These are phyloP conservation scores for Drosophila lini DNA, from an alignment of 1,140 invertebrate genomes.

Conservation along the genomic window DNA sequence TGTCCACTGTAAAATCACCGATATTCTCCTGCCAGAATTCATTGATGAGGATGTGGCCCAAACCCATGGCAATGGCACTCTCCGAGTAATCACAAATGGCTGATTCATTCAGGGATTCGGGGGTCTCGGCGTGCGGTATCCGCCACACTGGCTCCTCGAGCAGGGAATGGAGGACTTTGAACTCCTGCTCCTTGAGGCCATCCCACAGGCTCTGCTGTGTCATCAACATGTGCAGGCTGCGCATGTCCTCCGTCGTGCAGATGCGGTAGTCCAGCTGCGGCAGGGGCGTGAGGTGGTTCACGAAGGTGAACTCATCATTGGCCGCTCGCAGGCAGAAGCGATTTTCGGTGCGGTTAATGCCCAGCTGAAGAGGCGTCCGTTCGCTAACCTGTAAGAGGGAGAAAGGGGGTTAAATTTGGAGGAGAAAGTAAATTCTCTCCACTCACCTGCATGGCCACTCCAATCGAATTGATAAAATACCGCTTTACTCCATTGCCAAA, in stretches of 20 bases:
- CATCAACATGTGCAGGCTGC: conserved; percentile 88
- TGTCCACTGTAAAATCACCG: conserved; percentile 91
- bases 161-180: conserved; percentile 89
- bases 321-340: conserved; percentile 91
- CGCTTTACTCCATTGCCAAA: conserved; percentile 93
- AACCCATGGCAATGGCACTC: conserved; percentile 90
- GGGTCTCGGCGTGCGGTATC: conserved; percentile 88
- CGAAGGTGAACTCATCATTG: conserved; percentile 91
- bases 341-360: conserved; percentile 88
- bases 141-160: conserved; percentile 94
- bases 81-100: conserved; percentile 93
- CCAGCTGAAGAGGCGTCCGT: conserved; percentile 91
- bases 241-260: conserved; percentile 92
- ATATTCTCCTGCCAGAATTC: conserved; percentile 93
- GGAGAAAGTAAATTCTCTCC: conserved; percentile 65
- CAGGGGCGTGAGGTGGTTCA: conserved; percentile 87
- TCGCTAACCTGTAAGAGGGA: conserved; percentile 87
- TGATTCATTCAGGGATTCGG: conserved; percentile 87
- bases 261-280: conserved; percentile 93
- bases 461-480: conserved; percentile 94
- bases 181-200: conserved; percentile 90
- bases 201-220: conserved; percentile 92
- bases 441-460: conserved; percentile 91
- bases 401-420: neutral
- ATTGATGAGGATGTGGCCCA: conserved; percentile 92